phyloP scores from a whole-genome alignment of 2,113 vertebrate genomes.

The Glaucomys volans region DNA sequence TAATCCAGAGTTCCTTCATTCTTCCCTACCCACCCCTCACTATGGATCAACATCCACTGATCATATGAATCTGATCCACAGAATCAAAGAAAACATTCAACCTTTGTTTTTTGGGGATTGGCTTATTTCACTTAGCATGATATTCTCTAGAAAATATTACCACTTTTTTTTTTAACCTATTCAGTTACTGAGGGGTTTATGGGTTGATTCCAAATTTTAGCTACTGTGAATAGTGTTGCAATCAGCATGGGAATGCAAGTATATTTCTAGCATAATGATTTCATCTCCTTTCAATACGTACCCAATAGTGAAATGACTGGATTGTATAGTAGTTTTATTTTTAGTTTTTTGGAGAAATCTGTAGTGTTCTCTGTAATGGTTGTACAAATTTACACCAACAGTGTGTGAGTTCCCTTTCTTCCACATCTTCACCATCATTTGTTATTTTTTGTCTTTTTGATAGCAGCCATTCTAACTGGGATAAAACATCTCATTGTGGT shows the following conservation, averaged over 20 bases:
- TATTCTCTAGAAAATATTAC: too few species aligned
- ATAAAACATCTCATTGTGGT: too few species aligned
- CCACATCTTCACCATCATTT: too few species aligned
- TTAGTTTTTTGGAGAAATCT: background rate
- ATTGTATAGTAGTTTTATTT: background rate
- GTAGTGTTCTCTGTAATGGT: background rate
- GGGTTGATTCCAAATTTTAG: background rate
- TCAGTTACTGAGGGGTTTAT: background rate
- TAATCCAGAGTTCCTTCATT: too few species aligned
- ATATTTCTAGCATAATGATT: background rate
- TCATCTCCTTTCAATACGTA: background rate
- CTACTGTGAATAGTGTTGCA: background rate
- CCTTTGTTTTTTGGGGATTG: too few species aligned
- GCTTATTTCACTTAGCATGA: too few species aligned
- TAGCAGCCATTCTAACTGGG: too few species aligned
- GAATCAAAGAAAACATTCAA: too few species aligned
- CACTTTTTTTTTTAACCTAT: background rate
- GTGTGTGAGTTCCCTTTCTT: background rate
- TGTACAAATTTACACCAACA: background rate
- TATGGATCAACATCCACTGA: too few species aligned
- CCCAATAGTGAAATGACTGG: background rate
- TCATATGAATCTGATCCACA: too few species aligned
- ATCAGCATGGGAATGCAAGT: background rate
- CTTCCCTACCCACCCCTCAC: too few species aligned
- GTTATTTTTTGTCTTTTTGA: too few species aligned